Percentiles rank a stretch among this genome's conserved stretches.
phyloP scores from a whole-genome alignment of 1,140 invertebrate species.

The Ridgeia piscesae region DNA sequence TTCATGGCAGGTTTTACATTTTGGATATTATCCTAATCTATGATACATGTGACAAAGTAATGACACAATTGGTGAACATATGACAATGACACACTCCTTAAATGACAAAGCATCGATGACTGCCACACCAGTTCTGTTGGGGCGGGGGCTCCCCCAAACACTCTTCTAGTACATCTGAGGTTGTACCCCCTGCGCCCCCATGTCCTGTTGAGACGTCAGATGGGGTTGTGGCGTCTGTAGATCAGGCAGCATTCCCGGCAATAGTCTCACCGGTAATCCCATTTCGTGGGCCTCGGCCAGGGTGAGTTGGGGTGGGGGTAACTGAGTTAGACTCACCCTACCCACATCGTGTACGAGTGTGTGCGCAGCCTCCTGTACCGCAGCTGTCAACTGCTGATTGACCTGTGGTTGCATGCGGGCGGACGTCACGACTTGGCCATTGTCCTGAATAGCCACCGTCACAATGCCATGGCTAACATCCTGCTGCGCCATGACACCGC shows the following conservation, averaged over 20 bases:
- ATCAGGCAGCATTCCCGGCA: neutral
- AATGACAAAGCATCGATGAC: neutral
- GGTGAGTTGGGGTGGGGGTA: neutral
- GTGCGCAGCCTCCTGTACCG: neutral
- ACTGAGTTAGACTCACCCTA: neutral
- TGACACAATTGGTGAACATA: too few species aligned
- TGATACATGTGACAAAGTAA: too few species aligned
- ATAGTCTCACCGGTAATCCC: neutral
- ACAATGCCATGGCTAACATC: neutral
- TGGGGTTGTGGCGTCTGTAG: neutral
- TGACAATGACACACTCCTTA: too few species aligned
- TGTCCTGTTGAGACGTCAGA: neutral
- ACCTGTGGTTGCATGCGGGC: neutral
- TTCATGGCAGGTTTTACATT: too few species aligned
- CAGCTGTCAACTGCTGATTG: neutral
- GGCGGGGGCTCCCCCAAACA: neutral
- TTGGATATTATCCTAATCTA: too few species aligned
- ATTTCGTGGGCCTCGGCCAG: neutral
- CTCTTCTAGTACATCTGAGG: neutral
- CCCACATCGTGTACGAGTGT: neutral
- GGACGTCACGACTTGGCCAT: neutral
- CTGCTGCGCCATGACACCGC: neutral
- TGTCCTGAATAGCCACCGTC: neutral
- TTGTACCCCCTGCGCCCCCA: neutral
- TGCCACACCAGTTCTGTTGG: neutral